These are phyloP conservation scores for Nycticorax nycticorax DNA, from an alignment of 2,113 vertebrate genomes.

Conservation along the genomic window DNA sequence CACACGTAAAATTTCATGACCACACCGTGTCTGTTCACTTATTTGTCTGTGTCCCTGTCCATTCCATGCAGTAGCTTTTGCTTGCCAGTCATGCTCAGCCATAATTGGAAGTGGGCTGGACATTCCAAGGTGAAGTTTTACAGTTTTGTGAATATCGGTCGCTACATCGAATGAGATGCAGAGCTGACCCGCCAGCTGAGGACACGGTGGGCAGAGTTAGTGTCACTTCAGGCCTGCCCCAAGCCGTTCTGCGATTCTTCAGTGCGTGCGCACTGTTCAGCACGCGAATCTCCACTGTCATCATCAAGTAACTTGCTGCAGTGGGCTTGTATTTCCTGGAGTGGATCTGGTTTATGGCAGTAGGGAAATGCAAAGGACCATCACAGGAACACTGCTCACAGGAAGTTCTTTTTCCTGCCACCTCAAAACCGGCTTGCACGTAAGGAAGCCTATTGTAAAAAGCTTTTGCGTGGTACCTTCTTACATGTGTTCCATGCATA, in stretches of 20 bases:
- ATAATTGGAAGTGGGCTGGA: background rate
- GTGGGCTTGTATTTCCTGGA: background rate
- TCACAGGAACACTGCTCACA: background rate
- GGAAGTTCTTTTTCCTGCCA: background rate
- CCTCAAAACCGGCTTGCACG: background rate
- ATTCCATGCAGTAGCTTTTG: background rate
- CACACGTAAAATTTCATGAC: fast-evolving
- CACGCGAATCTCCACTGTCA: background rate
- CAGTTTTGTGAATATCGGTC: background rate
- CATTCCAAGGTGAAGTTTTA: background rate
- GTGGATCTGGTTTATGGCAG: background rate
- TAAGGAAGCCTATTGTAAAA: background rate
- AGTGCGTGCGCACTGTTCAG: fast-evolving
- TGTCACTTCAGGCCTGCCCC: background rate
- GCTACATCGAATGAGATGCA: background rate
- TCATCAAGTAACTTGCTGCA: background rate
- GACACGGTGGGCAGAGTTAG: background rate
- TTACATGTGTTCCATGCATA: background rate
- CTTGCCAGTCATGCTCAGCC: background rate
- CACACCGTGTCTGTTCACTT: background rate
- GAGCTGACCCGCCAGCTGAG: background rate
- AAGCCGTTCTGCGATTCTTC: background rate
- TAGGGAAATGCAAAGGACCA: background rate
- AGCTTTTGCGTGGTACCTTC: background rate
- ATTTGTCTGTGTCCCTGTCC: background rate